Conservation (phyloP, 2,797 vertebrate genomes). For the Austrolebias charrua region DNA sequence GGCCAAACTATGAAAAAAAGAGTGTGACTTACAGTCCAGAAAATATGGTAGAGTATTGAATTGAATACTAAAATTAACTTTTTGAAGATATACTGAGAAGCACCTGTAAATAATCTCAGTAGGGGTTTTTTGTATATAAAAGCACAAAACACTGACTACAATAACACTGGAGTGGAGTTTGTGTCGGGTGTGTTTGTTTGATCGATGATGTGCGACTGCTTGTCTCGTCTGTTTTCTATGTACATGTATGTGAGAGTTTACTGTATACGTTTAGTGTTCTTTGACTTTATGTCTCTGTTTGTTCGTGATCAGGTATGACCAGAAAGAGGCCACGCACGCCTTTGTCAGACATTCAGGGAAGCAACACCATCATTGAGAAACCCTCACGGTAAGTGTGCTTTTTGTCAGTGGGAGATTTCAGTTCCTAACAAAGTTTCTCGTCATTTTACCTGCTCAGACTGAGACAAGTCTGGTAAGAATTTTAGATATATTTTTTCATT, state of each 20-base stretch:
- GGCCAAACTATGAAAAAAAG: too few relatives aligned
- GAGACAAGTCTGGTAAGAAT: too few relatives aligned
- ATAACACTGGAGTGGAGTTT: conserved; percentile 45
- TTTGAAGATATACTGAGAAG: neutral
- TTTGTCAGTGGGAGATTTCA: too few relatives aligned
- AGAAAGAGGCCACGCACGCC: conserved; percentile 88
- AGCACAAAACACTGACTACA: conserved; percentile 51
- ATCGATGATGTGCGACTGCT: conserved; percentile 13
- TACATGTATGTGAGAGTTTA: neutral
- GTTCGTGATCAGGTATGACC: conserved; percentile 79
- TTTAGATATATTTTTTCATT: too few relatives aligned
- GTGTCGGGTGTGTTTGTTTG: conserved; percentile 33
- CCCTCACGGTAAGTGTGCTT: conserved; percentile 81
- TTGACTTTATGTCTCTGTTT: conserved; percentile 42
- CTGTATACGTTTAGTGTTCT: conserved; percentile 20
- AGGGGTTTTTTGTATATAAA: conserved; percentile 31
- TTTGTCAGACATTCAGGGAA: conserved; percentile 92
- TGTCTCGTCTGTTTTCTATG: conserved; percentile 13
- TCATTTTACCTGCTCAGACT: too few relatives aligned
- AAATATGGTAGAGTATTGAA: neutral
- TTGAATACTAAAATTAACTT: neutral
- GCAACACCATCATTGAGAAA: conserved; percentile 88
- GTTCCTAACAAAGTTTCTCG: too few relatives aligned
- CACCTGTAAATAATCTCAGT: conserved; percentile 31
- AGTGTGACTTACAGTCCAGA: too few relatives aligned